Evolutionary conservation across 2,113 vertebrate species (phyloP), one percentile per base, ranked within the genome.

Genomic region (Brienomyrus longianalis): DNA sequence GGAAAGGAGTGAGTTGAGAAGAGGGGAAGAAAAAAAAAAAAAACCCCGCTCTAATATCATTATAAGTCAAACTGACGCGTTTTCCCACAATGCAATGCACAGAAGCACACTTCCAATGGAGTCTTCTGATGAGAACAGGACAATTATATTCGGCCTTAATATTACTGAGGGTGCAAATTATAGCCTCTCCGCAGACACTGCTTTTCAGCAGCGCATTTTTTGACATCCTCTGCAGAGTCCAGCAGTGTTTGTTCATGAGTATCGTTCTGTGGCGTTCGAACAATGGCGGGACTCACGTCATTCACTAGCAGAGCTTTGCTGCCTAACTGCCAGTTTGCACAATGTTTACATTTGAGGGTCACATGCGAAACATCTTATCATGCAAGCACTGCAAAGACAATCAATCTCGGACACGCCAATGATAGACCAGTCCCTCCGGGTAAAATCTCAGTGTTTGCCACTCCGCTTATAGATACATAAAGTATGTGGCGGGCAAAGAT

Each of bases 1-100:
- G 51, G 85, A 35, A 54, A 93, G 94, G 95, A 94, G 93, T 93
- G 95, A 91, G 86, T 70, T 52, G 74, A 54, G 86, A 62, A 88
- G 15, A 13, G 86, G 77, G 17, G 10, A 31, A 17, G n/a, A 39
- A 39, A 59, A 31, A 0, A 87, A 90, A 84, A 86, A 47, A 3
- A 51, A 21, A 80, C 7, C 23, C 17, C 35, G 10, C 9, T 39
- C 31, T 39, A n/a, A 83, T 84, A 31, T 62, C 54, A 15, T 85
- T 89, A 59, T 62, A 84, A 89, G 56, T 23, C 35, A 2, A 62
- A n/a, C 13, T 9, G 52, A 89, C 50, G 77, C 59, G 23, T 15
- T 88, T 74, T 70, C 52, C 39, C 31, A 62, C 39, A 88, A 88
- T 59, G 85, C 27, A 87, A 43, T 48, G 47, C 83, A 13, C 80